A percentile compares a stretch with the other conserved stretches of the same genome.
Conservation (phyloP, 2,113 vertebrate genomes). For the Bolborhynchus lineola region DNA sequence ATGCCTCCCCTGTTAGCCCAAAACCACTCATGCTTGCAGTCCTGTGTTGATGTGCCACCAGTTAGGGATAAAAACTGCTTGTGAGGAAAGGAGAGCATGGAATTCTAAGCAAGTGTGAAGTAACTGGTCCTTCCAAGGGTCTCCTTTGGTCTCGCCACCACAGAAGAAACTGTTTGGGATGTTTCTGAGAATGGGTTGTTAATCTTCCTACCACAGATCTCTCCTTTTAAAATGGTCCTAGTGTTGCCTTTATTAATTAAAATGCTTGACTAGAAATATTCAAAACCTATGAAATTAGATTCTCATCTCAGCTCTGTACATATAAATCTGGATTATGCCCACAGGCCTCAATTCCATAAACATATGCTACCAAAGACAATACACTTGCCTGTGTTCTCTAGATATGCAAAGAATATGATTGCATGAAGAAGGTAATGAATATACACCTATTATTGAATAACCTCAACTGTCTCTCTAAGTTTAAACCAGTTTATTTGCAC, state of each 20-base stretch:
- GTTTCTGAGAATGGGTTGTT: neutral
- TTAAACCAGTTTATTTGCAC: neutral
- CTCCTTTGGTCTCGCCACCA: neutral
- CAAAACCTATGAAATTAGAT: neutral
- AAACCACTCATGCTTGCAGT: neutral
- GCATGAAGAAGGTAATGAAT: neutral
- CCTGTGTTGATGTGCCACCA: neutral
- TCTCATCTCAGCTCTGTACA: neutral
- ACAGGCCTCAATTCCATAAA: neutral
- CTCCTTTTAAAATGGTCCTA: neutral
- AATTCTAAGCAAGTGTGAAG: neutral
- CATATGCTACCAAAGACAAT: neutral
- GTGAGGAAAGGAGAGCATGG: neutral
- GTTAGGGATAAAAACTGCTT: neutral
- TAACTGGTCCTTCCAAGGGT: neutral
- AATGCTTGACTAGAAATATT: neutral
- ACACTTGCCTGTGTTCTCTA: neutral
- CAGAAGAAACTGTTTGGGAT: neutral
- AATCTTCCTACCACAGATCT: neutral
- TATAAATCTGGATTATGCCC: neutral
- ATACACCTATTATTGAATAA: neutral
- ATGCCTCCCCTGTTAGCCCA: accelerated
- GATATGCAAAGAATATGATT: neutral
- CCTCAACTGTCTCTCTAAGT: neutral
- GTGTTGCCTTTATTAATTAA: neutral